Base-by-base conservation (phyloP, 2,888 invertebrate species). In the Drepanosiphum platanoidis region DNA sequence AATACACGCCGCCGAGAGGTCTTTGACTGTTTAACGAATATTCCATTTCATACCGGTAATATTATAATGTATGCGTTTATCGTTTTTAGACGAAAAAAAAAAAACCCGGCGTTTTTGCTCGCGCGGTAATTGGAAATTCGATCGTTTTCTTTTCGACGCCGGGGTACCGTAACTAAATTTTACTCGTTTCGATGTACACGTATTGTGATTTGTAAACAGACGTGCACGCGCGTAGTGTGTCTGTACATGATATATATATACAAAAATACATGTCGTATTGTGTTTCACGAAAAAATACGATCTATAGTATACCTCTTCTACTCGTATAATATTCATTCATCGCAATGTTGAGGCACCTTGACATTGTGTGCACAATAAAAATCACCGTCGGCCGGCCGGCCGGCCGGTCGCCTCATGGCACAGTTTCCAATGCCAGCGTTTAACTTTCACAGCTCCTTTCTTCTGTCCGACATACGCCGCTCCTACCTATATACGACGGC, bases 391-490 rank as follows among this genome's bases (percentile, higher is more conserved):
- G 52, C 27, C 74, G 74, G 74, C 75, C 83, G 66, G 83, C 68
- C 83, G 30, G 52, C 27, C 74, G 74, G 74, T 68, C 83, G 66
- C 66, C 74, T 36, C 83, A 84, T 84, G 83, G 83, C 83, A 84
- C 83, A 84, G 83, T 84, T 84, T 84, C 83, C 83, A 84, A 66
- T 84, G 83, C 83, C 83, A 84, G 36, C 74, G 83, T 75, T 75
- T 83, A 83, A 84, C 83, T 84, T 84, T 84, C 83, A 84, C 83
- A 68, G 36, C 83, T 84, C 83, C 83, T 84, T 84, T 84, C 83
- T 75, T 75, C 83, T 83, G 83, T 52, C 83, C 83, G 74, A 83
- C 83, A 74, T 75, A 82, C 81, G 30, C 27, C 30, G 66, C 66
- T 74, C 66, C 34, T 42, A 36, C 32, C 18, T 81, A 58, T 64